These are phyloP conservation scores for Pipistrellus kuhlii DNA, from an alignment of 2,797 vertebrate genomes.

Conservation along the genomic window DNA sequence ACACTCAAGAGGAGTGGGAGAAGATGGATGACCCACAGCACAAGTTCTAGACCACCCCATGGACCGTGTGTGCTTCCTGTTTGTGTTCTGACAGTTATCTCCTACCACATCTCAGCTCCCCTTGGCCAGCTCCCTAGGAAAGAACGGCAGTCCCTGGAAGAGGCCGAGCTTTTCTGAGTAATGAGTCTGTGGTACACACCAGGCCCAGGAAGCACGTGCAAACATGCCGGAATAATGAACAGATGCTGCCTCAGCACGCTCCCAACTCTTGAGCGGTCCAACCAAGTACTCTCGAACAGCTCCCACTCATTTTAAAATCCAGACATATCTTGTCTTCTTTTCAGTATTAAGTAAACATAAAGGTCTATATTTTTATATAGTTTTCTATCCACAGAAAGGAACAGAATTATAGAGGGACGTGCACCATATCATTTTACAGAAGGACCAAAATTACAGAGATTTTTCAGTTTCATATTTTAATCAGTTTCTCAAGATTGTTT, in stretches of 20 bases:
- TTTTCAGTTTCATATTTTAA: not conserved
- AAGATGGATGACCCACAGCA: too few species aligned
- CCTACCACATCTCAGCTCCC: not conserved
- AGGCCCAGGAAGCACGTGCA: not conserved
- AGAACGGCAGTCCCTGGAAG: too few species aligned
- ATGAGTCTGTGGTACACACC: not conserved
- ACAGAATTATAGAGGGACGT: not conserved
- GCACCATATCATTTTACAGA: not conserved
- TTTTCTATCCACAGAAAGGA: not conserved
- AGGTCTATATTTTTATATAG: not conserved
- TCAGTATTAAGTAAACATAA: not conserved
- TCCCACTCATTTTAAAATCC: not conserved
- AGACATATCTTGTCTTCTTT: not conserved
- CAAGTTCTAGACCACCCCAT: not conserved
- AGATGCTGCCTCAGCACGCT: rapidly evolving
- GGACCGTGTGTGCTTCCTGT: not conserved
- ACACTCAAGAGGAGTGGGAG: rapidly evolving
- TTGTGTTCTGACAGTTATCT: not conserved
- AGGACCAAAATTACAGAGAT: not conserved
- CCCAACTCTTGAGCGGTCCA: not conserved
- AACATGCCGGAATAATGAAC: rapidly evolving
- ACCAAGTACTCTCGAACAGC: not conserved
- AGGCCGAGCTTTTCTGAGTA: not conserved
- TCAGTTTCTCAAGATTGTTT: not conserved
- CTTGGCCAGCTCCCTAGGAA: not conserved